Percentiles rank a stretch among this genome's conserved stretches.
These are phyloP conservation scores for Sciaenops ocellatus DNA, from an alignment of 2,797 vertebrate genomes.

Conservation along the genomic window DNA sequence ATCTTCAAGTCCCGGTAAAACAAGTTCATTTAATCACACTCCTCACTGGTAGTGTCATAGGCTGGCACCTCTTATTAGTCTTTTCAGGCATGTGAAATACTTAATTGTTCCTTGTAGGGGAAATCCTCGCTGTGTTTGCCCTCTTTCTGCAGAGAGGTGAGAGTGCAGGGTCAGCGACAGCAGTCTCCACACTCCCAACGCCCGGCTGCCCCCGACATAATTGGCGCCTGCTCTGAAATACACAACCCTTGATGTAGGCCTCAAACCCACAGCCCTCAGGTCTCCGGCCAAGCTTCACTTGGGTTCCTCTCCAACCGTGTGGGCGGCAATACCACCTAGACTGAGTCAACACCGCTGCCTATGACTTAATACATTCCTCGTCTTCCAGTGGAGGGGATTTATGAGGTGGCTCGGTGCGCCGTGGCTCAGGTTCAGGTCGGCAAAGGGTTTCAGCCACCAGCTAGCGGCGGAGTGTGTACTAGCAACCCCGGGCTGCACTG, in stretches of 20 bases:
- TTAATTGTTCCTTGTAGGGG: conserved; percentile 39
- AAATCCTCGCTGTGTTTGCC: background rate
- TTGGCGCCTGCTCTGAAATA: conserved; percentile 65
- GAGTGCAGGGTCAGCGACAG: conserved; percentile 40
- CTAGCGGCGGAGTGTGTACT: conserved; percentile 29
- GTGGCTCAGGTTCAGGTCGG: conserved; percentile 70
- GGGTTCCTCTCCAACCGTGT: conserved; percentile 52
- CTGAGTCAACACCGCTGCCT: conserved; percentile 65
- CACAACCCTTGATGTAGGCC: conserved; percentile 62
- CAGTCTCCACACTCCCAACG: conserved; percentile 22
- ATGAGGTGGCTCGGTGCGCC: conserved; percentile 61
- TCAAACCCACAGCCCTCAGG: conserved; percentile 71
- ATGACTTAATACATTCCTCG: conserved; percentile 74
- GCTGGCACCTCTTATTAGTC: conserved; percentile 24
- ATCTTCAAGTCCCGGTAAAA: conserved; percentile 34
- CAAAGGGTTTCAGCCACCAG: conserved; percentile 64
- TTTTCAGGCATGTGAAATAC: conserved; percentile 11
- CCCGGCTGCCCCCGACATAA: conserved; percentile 39
- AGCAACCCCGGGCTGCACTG: conserved; percentile 49
- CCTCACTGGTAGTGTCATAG: conserved; percentile 6
- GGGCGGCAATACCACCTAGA: conserved; percentile 73
- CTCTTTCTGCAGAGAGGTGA: conserved; percentile 24
- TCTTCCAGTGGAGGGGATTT: conserved; percentile 69
- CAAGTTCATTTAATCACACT: conserved; percentile 29
- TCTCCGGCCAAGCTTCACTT: conserved; percentile 65